A percentile compares a stretch with the other conserved stretches of the same genome.
phyloP scores from a whole-genome alignment of 92 coral and sea anemone species.

The Pocillopora meandrina region DNA sequence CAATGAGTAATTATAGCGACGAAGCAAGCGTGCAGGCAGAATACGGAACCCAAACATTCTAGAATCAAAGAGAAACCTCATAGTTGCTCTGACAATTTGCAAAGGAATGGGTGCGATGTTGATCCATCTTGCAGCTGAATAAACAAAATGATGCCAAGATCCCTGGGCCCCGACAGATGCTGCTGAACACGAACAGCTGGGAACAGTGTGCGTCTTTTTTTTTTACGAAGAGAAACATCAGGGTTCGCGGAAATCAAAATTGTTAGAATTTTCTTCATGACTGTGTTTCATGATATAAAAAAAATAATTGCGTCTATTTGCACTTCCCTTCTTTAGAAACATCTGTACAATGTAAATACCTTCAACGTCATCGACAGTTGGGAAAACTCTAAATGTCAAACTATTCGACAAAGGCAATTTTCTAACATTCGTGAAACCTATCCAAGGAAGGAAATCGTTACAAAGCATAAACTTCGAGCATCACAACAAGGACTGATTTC shows the following conservation, averaged over 20 bases:
- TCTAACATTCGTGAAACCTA: not conserved
- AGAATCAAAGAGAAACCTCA: not conserved
- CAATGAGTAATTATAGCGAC: not conserved
- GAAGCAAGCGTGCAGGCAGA: not conserved
- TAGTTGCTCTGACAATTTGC: not conserved
- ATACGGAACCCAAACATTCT: not conserved
- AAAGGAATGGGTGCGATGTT: not conserved
- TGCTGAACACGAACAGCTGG: no score
- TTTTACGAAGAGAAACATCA: no score
- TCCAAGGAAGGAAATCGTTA: not conserved
- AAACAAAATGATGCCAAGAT: not conserved
- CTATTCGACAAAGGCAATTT: not conserved
- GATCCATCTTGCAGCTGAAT: not conserved
- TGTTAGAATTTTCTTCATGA: no score
- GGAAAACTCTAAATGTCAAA: not conserved
- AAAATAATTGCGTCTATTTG: no score
- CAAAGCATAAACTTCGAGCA: conserved; percentile 4
- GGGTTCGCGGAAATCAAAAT: no score
- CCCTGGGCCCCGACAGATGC: not conserved
- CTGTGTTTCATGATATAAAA: no score
- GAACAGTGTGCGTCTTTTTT: no score
- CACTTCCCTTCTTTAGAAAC: no score
- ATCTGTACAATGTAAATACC: not conserved
- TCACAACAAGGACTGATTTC: not conserved
- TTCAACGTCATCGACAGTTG: not conserved